Base-by-base conservation (phyloP, 1,140 invertebrate species). In the Kradibia gibbosae region DNA sequence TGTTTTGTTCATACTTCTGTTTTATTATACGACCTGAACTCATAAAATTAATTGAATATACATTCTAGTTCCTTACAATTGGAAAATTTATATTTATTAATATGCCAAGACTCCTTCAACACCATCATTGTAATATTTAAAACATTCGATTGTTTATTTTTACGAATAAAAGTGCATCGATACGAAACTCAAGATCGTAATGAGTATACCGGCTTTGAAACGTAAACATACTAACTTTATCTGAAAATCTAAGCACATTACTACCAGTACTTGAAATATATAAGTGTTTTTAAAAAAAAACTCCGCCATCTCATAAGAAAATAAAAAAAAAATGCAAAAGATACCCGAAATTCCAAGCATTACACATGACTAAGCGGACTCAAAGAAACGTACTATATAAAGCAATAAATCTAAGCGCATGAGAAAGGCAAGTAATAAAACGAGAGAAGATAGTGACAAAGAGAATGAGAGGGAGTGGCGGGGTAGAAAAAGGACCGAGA, bases 281-380 rank as follows among this genome's bases (percentile, higher is more conserved):
- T 3, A 25, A 65, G 17, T n/a, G 42, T 22, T 8, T 67, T 65
- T n/a, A n/a, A n/a, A n/a, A n/a, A 67, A 48, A 67, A 77, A 77
- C 10, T 50, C 50, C 28, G 53, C 25, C 60, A 65, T 53, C 48
- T 50, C 28, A 22, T 20, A 15, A 3, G 34, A 36, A 39, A 70
- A 78, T 28, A 53, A 25, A 31, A 34, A 53, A 25, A 50, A 34
- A 34, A 65, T 4, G 25, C 53, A 4, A 1, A 42, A 60, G 15
- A 65, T n/a, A 50, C 13, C 48, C 55, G 78, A 73, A 80, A 80
- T 62, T 80, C 70, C 70, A 70, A 0, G 53, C 70, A 60, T 62
- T 62, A 39, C 53, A 45, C 57, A 65, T 65, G n/a, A 36, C 39
- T 20, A 20, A 28, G 4, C 11, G n/a, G 11, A 34, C 1, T 31